Evolutionary conservation across 2,797 vertebrate species (phyloP), one percentile per base, ranked within the genome.

Genomic region (Kryptolebias ocellatus): DNA sequence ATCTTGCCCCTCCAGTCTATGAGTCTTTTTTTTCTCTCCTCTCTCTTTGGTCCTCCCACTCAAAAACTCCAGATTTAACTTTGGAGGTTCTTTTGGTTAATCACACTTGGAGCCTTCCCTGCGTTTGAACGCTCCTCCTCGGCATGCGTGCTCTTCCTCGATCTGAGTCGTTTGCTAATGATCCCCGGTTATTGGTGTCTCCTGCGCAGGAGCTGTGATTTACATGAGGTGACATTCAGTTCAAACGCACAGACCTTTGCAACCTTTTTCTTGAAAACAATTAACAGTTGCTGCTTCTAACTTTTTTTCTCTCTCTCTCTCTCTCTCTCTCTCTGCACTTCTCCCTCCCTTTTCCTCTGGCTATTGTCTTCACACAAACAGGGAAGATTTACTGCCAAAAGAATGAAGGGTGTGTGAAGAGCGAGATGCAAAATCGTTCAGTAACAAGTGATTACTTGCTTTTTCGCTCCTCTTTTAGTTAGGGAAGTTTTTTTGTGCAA

Each of bases 181-280:
- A 92, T 90, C 85, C 47, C 76, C 53, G 0, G 83, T 87, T 91
- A 90, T 90, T 90, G 90, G 90, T 77, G 86, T 81, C 86, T 79
- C 81, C 78, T 64, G 67, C 69, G n/a, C 72, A 31, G 76, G 62
- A 80, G 79, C 73, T 74, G 78, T 79, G 80, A 92, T 92, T 93
- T 91, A 91, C 90, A 92, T 91, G 86, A 83, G 87, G 88, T 92
- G 92, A 91, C 91, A 90, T 92, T 89, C 85, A 90, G 84, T 88
- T 85, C 89, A 87, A 87, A 90, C 77, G 46, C 92, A 83, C 77
- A 90, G 83, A 88, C 89, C 88, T 86, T 79, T 55, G 60, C 86
- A 84, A 85, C 85, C 86, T 72, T 50, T 84, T 84, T 83, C 70
- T 85, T 78, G 79, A 87, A 90, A 91, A 92, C 89, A 92, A 92